Base-by-base conservation (phyloP, 1,140 invertebrate species). In the Ceratina australensis region DNA sequence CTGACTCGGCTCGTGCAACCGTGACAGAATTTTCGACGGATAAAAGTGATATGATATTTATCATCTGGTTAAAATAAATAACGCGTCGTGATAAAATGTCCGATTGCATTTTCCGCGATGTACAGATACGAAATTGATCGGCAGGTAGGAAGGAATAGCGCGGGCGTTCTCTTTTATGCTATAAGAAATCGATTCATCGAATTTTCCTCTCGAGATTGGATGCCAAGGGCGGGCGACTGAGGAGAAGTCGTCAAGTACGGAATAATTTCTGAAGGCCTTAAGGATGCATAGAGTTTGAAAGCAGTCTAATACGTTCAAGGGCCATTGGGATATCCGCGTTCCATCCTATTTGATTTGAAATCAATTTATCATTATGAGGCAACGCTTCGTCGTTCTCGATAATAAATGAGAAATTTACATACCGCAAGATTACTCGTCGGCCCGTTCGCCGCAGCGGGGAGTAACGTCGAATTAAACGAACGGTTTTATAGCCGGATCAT, bases 281-380 rank as follows among this genome's bases (percentile, higher is more conserved):
- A 80, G 65, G 69, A 81, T 81, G 81, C 81, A 82, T 82, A 72
- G 79, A 82, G 61, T 82, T 82, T 69, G 74, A 72, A 78, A 82
- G 81, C 79, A 72, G 68, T 79, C 50, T 54, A 68, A 68, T 68
- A 68, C 26, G 66, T 68, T 68, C n/a, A 54, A 68, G 63, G 60
- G 26, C 60, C 71, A 63, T 52, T 64, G 60, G 71, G 71, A 72
- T 64, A 64, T 65, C 28, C 47, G 26, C 61, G 60, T 56, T 73
- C 22, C 20, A 65, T 56, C 50, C 61, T 42, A 52, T 54, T 54
- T 52, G 26, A 54, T 42, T 24, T 49, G 16, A 65, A 54, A 65
- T 73, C 72, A 73, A 65, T 65, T 65, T 56, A 65, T 65, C 49
- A 65, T 73, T 50, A 20, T 18, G 15, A 50, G 24, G n/a, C 47